Evolutionary conservation across 2,888 invertebrate genomes (phyloP), one percentile per base, ranked within the genome.

Genomic region (Bombylius major): DNA sequence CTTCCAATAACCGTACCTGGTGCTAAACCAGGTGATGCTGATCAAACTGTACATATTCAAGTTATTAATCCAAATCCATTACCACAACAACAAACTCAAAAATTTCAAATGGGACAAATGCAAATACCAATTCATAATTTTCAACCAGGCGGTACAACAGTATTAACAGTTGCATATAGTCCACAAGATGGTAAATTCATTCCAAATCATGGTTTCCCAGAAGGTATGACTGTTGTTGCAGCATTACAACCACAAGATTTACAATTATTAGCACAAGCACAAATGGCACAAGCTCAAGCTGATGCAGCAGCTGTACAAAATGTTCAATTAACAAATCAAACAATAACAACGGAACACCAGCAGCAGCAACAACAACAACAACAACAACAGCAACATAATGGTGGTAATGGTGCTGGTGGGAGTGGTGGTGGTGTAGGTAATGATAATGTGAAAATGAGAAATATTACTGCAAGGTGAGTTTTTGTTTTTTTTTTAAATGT

Each of bases 41-140:
- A 85, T 63, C 84, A 82, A 63, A 87, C 86, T 47, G 84, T 89
- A 47, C 88, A 88, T 71, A 88, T 88, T 59, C 87, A 88, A 72
- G 84, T 85, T 60, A 76, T 84, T 42, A 80, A 76, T 65, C 84
- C 83, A 1, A 81, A 77, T 63, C 62, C 81, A 65, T 74, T 78
- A 68, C 66, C 75, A 62, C 52, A 56, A 14, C 59, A 60, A 23
- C 62, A 62, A 56, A 53, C 62, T 46, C 84, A 84, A 4, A 87
- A 87, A 66, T 87, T 84, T 70, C 86, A 86, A 67, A 80, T 86
- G 75, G 78, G 80, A 1, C 81, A 82, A 50, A 79, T 82, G 63
- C 86, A 87, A 63, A 84, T 88, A 67, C 86, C 87, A 0, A 78
- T 88, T 64, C 85, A 87, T 65, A 83, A 85, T 39, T 82, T 87